phyloP scores from a whole-genome alignment of 2,113 vertebrate species.

The Tetraodon nigroviridis region DNA sequence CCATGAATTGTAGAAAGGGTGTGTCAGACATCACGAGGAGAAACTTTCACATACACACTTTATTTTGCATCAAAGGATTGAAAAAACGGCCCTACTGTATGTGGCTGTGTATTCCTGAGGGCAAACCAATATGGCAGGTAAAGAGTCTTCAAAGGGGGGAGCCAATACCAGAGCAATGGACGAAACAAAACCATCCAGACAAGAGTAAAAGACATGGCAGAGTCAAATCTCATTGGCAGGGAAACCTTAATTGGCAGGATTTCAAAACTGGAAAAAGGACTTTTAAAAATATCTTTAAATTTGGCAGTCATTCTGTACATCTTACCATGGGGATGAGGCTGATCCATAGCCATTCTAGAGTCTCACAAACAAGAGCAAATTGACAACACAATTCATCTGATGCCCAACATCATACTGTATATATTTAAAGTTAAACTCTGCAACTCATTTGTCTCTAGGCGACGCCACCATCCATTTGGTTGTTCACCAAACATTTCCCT shows the following conservation, averaged over 20 bases:
- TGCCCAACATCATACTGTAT: conserved; percentile 31
- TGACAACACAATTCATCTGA: conserved; percentile 16
- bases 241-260: conserved; percentile 37
- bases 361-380: conserved; percentile 22
- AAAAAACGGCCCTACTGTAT: conserved; percentile 67
- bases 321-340: conserved; percentile 22
- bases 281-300: conserved; percentile 25
- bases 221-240: conserved; percentile 50
- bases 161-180: conserved; percentile 51
- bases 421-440: conserved; percentile 10
- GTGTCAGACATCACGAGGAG: conserved; percentile 12
- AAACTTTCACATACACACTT: conserved; percentile 75
- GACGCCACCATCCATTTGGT: conserved; percentile 10
- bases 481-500: conserved; percentile 18
- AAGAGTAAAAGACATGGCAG: conserved; percentile 39
- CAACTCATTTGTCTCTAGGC: conserved; percentile 20
- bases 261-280: conserved; percentile 21
- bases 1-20: not conserved
- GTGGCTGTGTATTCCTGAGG: conserved; percentile 75
- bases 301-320: conserved; percentile 36
- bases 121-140: conserved; percentile 70
- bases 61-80: conserved; percentile 75
- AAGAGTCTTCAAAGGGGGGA: conserved; percentile 60
- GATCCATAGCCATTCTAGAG: conserved; percentile 26
- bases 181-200: conserved; percentile 43